A percentile compares a stretch with the other conserved stretches of the same genome.
Conservation (phyloP, 2,113 vertebrate species). For the Oophaga pumilio region DNA sequence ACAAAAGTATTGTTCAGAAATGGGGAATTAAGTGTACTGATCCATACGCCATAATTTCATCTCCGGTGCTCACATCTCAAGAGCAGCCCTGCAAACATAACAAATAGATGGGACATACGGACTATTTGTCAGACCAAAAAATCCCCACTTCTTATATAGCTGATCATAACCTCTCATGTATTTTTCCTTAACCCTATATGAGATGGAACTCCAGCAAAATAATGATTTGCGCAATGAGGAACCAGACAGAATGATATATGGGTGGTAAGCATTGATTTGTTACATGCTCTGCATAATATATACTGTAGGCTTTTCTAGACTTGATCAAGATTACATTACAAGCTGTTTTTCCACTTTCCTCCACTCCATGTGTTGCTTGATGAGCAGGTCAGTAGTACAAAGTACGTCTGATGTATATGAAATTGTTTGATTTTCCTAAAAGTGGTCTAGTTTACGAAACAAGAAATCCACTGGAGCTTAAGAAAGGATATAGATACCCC, state of each 20-base stretch:
- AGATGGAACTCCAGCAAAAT: background rate
- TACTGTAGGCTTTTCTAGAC: constrained; percentile 24
- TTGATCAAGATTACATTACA: constrained; percentile 7
- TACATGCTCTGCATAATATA: constrained; percentile 21
- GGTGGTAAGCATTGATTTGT: constrained; percentile 32
- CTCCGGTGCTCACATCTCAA: background rate
- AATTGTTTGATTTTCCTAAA: constrained; percentile 34
- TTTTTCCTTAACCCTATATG: constrained; percentile 33
- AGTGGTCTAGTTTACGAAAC: constrained; percentile 32
- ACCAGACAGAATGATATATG: constrained; percentile 13
- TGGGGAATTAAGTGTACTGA: constrained; percentile 12
- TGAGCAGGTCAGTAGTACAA: constrained; percentile 23
- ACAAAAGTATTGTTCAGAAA: constrained; percentile 40
- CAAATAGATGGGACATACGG: constrained; percentile 26
- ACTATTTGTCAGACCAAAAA: constrained; percentile 14
- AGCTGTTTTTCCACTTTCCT: constrained; percentile 16
- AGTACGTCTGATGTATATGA: constrained; percentile 26
- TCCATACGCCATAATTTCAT: constrained; percentile 41
- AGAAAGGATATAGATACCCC: background rate
- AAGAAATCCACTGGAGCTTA: background rate
- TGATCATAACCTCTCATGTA: background rate
- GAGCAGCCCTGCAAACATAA: constrained; percentile 18
- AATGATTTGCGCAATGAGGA: constrained; percentile 36
- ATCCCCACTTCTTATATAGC: constrained; percentile 17
- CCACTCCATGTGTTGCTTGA: background rate